Conservation (phyloP, 1,140 invertebrate genomes). For the Sarcophaga bullata region DNA sequence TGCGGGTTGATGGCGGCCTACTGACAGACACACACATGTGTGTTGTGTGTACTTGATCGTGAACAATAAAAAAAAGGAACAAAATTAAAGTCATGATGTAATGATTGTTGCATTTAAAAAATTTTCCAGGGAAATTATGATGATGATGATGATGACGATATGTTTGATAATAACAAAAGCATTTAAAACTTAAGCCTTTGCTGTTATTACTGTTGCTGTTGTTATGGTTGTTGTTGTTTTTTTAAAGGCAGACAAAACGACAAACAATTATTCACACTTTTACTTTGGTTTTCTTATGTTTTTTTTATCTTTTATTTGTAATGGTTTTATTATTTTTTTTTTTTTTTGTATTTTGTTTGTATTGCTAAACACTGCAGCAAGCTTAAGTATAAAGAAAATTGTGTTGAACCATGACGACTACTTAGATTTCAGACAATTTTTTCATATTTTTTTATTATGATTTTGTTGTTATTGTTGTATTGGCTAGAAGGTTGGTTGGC, state of each 20-base stretch:
- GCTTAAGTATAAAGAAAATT: background rate
- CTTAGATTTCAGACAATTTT: background rate
- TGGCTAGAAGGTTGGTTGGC: too few relatives aligned
- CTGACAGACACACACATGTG: too few relatives aligned
- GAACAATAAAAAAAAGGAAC: too few relatives aligned
- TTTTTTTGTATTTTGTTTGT: too few relatives aligned
- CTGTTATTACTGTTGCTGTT: background rate
- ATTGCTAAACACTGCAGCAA: too few relatives aligned
- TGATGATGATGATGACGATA: too few relatives aligned
- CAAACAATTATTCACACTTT: conserved; percentile 20
- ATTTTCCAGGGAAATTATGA: background rate
- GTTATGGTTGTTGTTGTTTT: background rate
- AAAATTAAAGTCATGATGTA: background rate
- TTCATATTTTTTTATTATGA: background rate
- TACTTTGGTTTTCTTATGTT: background rate
- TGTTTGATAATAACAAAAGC: conserved; percentile 14
- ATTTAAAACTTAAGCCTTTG: background rate
- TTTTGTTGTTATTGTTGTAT: too few relatives aligned
- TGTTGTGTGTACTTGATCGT: too few relatives aligned
- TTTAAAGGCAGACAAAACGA: background rate
- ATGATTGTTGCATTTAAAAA: background rate
- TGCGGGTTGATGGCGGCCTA: too few relatives aligned
- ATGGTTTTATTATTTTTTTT: background rate
- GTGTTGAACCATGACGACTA: conserved; percentile 23
- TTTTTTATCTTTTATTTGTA: background rate